phyloP scores from a whole-genome alignment of 2,113 vertebrate genomes.

The Amia ocellicauda region DNA sequence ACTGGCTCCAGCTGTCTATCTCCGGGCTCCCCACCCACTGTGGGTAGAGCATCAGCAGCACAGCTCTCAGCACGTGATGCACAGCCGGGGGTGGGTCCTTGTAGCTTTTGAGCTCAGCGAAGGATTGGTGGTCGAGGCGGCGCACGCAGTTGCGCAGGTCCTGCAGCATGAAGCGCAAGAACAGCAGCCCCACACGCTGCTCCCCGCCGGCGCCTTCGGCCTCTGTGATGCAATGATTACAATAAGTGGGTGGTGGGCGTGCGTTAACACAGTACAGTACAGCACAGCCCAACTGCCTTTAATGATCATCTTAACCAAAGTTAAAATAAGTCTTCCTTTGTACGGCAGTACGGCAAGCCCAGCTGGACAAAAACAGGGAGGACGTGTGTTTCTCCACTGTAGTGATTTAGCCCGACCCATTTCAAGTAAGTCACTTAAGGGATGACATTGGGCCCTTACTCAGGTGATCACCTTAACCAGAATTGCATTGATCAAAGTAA shows the following conservation, averaged over 20 bases:
- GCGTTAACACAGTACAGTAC: neutral
- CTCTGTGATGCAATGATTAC: constrained; percentile 61
- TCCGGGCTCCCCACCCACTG: constrained; percentile 42
- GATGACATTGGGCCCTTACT: too few species aligned
- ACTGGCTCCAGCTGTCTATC: constrained; percentile 51
- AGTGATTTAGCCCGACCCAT: too few species aligned
- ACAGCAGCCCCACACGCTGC: constrained; percentile 49
- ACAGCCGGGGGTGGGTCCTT: constrained; percentile 35
- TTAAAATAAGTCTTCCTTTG: too few species aligned
- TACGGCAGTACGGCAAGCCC: too few species aligned
- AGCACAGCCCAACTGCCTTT: too few species aligned
- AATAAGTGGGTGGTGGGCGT: neutral
- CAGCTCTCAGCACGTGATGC: constrained; percentile 42
- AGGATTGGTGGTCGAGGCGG: constrained; percentile 35
- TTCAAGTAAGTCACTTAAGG: too few species aligned
- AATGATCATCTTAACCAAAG: too few species aligned
- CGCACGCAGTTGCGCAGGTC: constrained; percentile 55
- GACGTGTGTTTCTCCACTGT: too few species aligned
- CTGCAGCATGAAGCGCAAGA: constrained; percentile 65
- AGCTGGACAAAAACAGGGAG: too few species aligned
- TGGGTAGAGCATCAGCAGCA: constrained; percentile 58
- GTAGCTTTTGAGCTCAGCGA: constrained; percentile 38
- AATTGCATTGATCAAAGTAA: too few species aligned
- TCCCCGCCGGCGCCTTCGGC: constrained; percentile 40
- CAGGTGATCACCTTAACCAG: too few species aligned